Evolutionary conservation across 1,140 invertebrate genomes (phyloP).

Genomic region (Camponotus floridanus): DNA sequence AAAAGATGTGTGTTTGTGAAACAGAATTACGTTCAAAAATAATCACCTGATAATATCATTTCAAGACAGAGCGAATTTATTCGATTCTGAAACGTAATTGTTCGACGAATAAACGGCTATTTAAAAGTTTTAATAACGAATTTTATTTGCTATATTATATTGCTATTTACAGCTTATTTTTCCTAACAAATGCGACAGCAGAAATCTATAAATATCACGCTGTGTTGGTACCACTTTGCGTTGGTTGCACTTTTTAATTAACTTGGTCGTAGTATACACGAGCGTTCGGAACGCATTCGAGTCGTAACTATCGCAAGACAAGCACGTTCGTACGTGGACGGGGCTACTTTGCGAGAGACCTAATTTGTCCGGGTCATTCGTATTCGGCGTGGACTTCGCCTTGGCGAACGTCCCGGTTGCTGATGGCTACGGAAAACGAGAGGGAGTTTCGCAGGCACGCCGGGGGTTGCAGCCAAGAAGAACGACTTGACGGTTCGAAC

Average conservation of each 20-base stretch:
- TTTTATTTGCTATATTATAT: neutral
- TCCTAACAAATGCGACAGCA: neutral
- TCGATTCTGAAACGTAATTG: neutral
- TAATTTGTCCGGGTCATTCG: conserved; percentile 76
- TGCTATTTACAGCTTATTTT: neutral
- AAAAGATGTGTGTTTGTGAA: conserved; percentile 18
- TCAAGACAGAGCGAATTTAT: neutral
- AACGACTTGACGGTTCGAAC: neutral
- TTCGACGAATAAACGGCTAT: neutral
- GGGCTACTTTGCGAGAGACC: conserved; percentile 68
- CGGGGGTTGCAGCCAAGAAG: conserved; percentile 25
- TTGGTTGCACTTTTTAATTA: conserved; percentile 41
- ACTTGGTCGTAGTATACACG: conserved; percentile 14
- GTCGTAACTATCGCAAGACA: conserved; percentile 29
- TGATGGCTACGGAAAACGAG: conserved; percentile 59
- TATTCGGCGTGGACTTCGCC: conserved; percentile 69
- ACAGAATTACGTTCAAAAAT: conserved; percentile 1
- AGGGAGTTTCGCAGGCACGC: neutral
- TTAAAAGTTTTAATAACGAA: conserved; percentile 15
- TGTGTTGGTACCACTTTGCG: neutral
- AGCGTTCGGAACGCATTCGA: conserved; percentile 17
- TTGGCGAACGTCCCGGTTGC: conserved; percentile 72
- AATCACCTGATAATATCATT: neutral
- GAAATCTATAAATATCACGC: neutral
- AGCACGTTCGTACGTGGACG: conserved; percentile 65